Evolutionary conservation across 2,797 vertebrate genomes (phyloP).

Genomic region (Diplodus sargus): DNA sequence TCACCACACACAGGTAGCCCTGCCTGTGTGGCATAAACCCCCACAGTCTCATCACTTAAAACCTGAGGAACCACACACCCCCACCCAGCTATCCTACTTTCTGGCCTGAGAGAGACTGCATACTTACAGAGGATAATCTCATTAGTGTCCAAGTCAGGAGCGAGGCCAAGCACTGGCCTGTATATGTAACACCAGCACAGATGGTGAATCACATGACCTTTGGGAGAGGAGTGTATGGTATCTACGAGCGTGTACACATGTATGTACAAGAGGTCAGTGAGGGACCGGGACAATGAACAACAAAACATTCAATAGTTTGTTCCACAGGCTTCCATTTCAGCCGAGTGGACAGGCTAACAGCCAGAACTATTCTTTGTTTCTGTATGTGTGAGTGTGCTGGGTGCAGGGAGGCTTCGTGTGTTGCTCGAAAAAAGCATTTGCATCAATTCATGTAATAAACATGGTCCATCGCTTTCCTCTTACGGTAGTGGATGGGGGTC

Average conservation of each 20-base stretch:
- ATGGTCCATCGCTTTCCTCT: constrained; percentile 12
- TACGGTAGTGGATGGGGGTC: background rate
- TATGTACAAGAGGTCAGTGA: constrained; percentile 67
- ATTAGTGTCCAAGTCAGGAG: constrained; percentile 76
- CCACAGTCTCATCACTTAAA: constrained; percentile 11
- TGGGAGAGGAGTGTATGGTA: constrained; percentile 53
- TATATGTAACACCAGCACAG: constrained; percentile 79
- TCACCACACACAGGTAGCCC: background rate
- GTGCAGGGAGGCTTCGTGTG: background rate
- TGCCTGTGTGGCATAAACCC: background rate
- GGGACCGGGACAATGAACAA: constrained; percentile 70
- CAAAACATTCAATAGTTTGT: constrained; percentile 81
- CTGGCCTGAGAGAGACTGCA: constrained; percentile 73
- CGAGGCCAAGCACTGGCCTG: constrained; percentile 60
- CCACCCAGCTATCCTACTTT: constrained; percentile 74
- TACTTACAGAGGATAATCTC: constrained; percentile 87
- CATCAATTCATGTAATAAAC: constrained; percentile 27
- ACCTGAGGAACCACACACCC: constrained; percentile 49
- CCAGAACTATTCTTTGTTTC: constrained; percentile 55
- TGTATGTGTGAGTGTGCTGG: background rate
- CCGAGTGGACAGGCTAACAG: constrained; percentile 33
- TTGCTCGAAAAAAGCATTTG: constrained; percentile 17
- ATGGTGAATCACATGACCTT: constrained; percentile 83
- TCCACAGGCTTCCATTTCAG: constrained; percentile 79
- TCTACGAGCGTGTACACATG: constrained; percentile 48